These are phyloP conservation scores for Sebastes schlegelii DNA, from an alignment of 2,113 vertebrate species.

Conservation along the genomic window DNA sequence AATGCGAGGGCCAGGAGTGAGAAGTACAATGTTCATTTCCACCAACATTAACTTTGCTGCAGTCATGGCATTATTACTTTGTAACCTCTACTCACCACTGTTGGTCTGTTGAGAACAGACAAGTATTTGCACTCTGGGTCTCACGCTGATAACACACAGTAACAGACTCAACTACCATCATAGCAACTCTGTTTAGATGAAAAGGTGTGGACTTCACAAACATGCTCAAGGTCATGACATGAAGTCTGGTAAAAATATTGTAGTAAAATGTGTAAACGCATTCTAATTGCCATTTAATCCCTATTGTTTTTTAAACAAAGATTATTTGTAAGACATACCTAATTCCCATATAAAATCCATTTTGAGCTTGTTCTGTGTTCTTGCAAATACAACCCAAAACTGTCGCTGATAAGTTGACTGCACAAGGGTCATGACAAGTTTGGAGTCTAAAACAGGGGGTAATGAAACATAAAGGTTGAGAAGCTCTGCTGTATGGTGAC, in stretches of 20 bases:
- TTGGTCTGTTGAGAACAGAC: neutral
- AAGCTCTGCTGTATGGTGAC: neutral
- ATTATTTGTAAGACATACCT: neutral
- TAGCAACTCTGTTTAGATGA: neutral
- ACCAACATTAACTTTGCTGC: neutral
- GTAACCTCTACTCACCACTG: neutral
- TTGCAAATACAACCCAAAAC: neutral
- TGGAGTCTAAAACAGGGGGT: no score
- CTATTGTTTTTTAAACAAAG: neutral
- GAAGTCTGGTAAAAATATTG: neutral
- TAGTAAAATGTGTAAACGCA: neutral
- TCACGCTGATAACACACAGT: constrained; percentile 20
- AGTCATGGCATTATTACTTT: neutral
- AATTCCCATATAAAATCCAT: neutral
- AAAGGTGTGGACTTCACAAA: neutral
- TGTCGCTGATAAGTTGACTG: neutral
- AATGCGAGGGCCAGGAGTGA: neutral
- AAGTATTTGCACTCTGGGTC: neutral
- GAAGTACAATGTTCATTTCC: neutral
- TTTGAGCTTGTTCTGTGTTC: neutral
- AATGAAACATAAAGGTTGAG: no score
- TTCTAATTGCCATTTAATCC: neutral
- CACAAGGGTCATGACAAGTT: neutral
- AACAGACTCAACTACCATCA: neutral
- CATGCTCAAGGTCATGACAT: neutral